Base-by-base conservation (phyloP, 2,113 vertebrate genomes). In the Rallus limicola region DNA sequence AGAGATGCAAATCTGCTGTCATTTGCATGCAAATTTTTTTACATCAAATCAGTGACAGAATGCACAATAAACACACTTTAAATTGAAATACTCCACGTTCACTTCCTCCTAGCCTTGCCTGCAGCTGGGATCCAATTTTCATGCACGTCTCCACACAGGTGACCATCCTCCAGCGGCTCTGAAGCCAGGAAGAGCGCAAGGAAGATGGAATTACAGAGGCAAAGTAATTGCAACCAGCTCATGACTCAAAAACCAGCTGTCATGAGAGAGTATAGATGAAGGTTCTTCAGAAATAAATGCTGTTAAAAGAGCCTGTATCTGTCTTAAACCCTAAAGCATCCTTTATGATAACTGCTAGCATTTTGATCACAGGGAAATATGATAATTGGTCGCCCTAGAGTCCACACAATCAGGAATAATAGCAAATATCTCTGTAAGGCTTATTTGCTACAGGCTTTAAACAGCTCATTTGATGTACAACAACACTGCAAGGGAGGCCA, bases 1-100 rank as follows among this genome's bases (percentile, higher is more conserved):
- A 88, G 80, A 95, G 83, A 96, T 96, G 95, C 95, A 97, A 96
- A 96, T 97, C 83, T 93, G 86, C 90, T 88, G 72, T 81, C 92
- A 95, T 97, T 96, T 90, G 90, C 92, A 96, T 96, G 95, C 96
- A 97, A 96, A 96, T 96, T 94, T 96, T 96, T 96, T 94, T 92
- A 96, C 95, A 96, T 95, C 85, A 96, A 94, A 97, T 96, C 95
- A 94, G 93, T 64, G 75, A 44, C 90, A 97, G 92, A 95, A 96
- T 77, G 90, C 94, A 95, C 94, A 96, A 96, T 97, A 96, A 97
- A 96, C 82, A 90, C 82, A 90, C 94, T 97, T 97, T 93, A 93
- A 94, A 96, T 86, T 92, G 85, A 96, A 95, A 96, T 96, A 96
- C 71, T 96, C 90, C 88, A 96, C 4, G 77, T 95, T 97, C 93